phyloP scores from a whole-genome alignment of 2,797 vertebrate genomes.

The Denticeps clupeoides region DNA sequence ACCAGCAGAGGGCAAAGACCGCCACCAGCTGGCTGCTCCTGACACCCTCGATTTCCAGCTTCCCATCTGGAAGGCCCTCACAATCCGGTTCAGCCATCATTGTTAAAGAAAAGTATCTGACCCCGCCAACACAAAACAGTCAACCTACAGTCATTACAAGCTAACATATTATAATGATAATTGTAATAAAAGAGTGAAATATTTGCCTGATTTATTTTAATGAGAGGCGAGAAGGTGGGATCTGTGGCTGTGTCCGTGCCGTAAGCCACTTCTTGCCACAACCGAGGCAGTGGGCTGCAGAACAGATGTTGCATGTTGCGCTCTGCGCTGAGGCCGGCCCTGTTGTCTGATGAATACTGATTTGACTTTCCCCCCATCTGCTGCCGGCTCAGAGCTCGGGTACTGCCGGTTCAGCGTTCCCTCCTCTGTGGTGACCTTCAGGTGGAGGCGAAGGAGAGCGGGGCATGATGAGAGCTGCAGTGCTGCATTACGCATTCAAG shows the following conservation, averaged over 20 bases:
- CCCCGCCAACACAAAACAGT: no score
- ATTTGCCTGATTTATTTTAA: no score
- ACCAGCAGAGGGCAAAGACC: slow-evolving; percentile 39
- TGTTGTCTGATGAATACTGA: background rate
- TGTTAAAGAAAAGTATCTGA: no score
- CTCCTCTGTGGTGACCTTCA: slow-evolving; percentile 1
- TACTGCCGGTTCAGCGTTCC: background rate
- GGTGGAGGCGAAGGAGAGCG: background rate
- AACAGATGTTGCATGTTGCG: background rate
- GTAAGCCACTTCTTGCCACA: no score
- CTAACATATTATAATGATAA: no score
- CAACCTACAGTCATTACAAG: no score
- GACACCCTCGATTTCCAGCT: background rate
- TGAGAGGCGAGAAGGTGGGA: no score
- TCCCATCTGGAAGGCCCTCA: no score
- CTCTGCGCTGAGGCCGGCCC: background rate
- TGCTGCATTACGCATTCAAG: background rate
- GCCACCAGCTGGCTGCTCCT: slow-evolving; percentile 48
- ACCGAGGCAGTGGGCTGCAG: no score
- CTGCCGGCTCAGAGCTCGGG: background rate
- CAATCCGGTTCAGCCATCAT: no score
- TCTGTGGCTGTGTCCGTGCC: no score
- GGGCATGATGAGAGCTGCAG: background rate
- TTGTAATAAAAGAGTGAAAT: no score
- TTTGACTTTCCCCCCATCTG: background rate